phyloP scores from a whole-genome alignment of 2,113 vertebrate genomes.

The Leucoraja erinaceus region DNA sequence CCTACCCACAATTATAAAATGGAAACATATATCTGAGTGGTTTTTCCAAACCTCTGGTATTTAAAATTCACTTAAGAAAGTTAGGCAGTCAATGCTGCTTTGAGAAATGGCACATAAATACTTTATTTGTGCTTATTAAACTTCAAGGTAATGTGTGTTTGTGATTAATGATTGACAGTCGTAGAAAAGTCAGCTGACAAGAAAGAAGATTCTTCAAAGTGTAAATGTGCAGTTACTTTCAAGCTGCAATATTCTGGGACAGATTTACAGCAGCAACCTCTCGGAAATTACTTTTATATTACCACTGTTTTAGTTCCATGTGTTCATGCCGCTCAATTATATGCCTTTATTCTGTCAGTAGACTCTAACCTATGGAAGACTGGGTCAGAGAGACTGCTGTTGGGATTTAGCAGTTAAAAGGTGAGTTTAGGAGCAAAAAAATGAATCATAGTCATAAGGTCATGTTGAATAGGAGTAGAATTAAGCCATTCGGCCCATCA shows the following conservation, averaged over 20 bases:
- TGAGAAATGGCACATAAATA: slow-evolving; percentile 22
- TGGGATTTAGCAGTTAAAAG: not conserved
- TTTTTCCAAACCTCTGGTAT: slow-evolving; percentile 8
- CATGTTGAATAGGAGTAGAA: too few species aligned
- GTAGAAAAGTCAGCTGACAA: not conserved
- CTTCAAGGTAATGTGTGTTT: not conserved
- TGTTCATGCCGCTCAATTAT: not conserved
- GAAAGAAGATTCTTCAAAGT: not conserved
- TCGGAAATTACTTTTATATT: slow-evolving; percentile 10
- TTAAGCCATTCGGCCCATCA: too few species aligned
- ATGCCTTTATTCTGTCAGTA: not conserved
- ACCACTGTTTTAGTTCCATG: not conserved
- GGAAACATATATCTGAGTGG: not conserved
- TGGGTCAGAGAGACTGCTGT: not conserved
- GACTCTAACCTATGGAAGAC: not conserved
- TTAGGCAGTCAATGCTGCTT: not conserved
- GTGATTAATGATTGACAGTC: slow-evolving; percentile 30
- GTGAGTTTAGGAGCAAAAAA: not conserved
- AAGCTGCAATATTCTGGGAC: not conserved
- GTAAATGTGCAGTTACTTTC: not conserved
- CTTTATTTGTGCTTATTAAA: slow-evolving; percentile 23
- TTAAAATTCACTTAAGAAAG: slow-evolving; percentile 34
- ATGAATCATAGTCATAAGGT: not conserved
- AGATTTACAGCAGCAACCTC: not conserved
- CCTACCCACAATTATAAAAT: not conserved